Evolutionary conservation across 2,797 vertebrate species (phyloP), one percentile per base, ranked within the genome.

Genomic region (Sarcoramphus papa): DNA sequence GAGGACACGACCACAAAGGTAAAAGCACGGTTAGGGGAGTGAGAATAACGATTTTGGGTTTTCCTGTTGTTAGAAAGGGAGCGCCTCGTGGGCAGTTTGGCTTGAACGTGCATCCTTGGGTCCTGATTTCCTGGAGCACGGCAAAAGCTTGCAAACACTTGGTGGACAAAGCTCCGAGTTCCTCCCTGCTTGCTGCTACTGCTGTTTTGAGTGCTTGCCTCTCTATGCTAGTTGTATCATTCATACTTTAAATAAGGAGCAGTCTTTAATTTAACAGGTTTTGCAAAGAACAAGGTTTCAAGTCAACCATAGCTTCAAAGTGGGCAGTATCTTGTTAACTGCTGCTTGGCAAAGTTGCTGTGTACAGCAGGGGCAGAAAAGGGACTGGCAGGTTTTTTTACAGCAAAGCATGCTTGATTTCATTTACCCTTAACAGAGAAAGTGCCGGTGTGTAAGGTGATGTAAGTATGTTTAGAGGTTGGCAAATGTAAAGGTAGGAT

Each of bases 41-140:
- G 1, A 47, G 69, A 40, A 54, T 6, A 45, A 10, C 0, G 2
- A 5, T 28, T 80, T 24, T 5, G 83, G 70, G 41, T 5, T 8
- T n/a, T 65, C 64, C 57, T 74, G 68, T 30, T 35, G 14, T 51
- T 73, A 15, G 30, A 33, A 48, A 7, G 20, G 37, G 45, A 48
- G 70, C 2, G 3, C 40, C n/a, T 56, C 8, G 0, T 5, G 37
- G 65, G 41, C 3, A 1, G 17, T 8, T 28, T 18, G 47, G 22
- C 54, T 64, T 62, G 45, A 57, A 14, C 0, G 0, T 3, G 10
- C 6, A 0, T 28, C 0, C 0, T 11, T 25, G n/a, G 35, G 30
- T 75, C 41, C 50, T 6, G 45, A 6, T 73, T 60, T 84, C n/a
- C 37, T 3, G 3, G 25, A 60, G 35, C 11, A 2, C 0, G 0